These are phyloP conservation scores for Pandemis corylana DNA, from an alignment of 2,888 invertebrate species.

Conservation along the genomic window DNA sequence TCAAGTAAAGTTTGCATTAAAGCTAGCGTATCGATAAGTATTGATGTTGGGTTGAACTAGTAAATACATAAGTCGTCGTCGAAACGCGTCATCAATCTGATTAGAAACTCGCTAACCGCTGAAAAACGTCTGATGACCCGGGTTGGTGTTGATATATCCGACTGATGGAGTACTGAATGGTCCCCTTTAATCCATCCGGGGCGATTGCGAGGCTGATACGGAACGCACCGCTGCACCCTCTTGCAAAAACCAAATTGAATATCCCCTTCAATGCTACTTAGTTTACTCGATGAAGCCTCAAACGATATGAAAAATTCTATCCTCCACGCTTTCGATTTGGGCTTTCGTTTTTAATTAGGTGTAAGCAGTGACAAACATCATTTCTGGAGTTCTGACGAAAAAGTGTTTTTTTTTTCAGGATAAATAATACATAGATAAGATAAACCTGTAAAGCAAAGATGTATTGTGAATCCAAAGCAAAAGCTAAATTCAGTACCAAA, in stretches of 20 bases:
- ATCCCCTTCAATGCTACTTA: slow-evolving; percentile 53
- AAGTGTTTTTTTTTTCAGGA: not conserved
- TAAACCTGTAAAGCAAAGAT: not conserved
- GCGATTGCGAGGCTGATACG: slow-evolving; percentile 58
- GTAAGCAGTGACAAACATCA: not conserved
- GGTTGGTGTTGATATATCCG: slow-evolving; percentile 26
- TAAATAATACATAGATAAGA: not conserved
- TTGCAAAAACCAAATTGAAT: slow-evolving; percentile 69
- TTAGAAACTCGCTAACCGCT: slow-evolving; percentile 25
- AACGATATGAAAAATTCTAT: slow-evolving; percentile 33
- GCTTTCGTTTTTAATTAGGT: not conserved
- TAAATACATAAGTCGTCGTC: not conserved
- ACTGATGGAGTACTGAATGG: slow-evolving; percentile 31
- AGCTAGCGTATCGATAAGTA: slow-evolving; percentile 4
- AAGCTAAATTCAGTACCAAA: not conserved
- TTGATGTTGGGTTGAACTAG: slow-evolving; percentile 5
- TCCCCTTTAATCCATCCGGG: slow-evolving; percentile 41
- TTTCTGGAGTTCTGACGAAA: not conserved
- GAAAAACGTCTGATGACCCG: slow-evolving; percentile 24
- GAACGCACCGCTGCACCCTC: slow-evolving; percentile 63
- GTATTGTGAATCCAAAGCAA: not conserved
- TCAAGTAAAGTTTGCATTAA: slow-evolving; percentile 9
- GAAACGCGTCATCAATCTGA: slow-evolving; percentile 26
- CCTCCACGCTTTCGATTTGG: not conserved
- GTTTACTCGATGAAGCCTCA: slow-evolving; percentile 41